phyloP scores from a whole-genome alignment of 2,888 invertebrate species.

The Thera britannica region DNA sequence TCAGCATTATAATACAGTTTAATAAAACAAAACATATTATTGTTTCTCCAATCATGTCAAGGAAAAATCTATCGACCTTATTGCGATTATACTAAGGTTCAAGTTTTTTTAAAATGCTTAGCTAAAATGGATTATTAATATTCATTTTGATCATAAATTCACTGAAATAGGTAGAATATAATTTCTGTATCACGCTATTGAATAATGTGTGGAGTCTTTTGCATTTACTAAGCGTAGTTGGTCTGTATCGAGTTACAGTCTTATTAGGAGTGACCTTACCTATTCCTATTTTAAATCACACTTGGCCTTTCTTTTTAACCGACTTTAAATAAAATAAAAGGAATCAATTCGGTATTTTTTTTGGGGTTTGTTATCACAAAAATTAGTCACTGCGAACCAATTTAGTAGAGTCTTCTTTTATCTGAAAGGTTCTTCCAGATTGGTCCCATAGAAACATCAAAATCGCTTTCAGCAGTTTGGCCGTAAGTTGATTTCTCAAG shows the following conservation, averaged over 20 bases:
- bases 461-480: too few relatives aligned
- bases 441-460: too few relatives aligned
- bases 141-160: background rate
- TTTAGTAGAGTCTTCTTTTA: too few relatives aligned
- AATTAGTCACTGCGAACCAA: too few relatives aligned
- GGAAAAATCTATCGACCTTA: background rate
- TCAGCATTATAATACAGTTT: background rate
- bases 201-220: background rate
- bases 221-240: background rate
- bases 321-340: too few relatives aligned
- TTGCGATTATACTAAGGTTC: background rate
- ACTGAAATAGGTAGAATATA: background rate
- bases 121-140: background rate
- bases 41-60: conserved; percentile 2
- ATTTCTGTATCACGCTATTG: conserved; percentile 2
- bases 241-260: background rate
- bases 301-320: too few relatives aligned
- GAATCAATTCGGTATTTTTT: too few relatives aligned
- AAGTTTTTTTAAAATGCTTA: background rate
- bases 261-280: background rate
- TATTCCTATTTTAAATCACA: background rate
- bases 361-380: too few relatives aligned
- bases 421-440: too few relatives aligned
- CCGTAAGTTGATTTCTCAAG: too few relatives aligned
- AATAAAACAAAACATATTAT: background rate